These are phyloP conservation scores for Poecilia gillii DNA, from an alignment of 2,797 vertebrate genomes.

Conservation along the genomic window DNA sequence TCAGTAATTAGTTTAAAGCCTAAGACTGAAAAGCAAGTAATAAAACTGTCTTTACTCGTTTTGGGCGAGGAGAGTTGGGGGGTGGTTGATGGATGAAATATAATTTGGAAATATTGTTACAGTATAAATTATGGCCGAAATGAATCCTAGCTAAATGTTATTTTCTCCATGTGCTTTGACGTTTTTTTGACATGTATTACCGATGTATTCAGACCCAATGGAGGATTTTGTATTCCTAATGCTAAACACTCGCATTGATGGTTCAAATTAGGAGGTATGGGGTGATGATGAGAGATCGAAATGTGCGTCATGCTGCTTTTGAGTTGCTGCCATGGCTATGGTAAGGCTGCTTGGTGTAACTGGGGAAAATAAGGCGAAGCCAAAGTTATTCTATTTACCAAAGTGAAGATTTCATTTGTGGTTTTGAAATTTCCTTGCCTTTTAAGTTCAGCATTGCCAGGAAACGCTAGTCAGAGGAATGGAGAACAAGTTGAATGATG, in stretches of 20 bases:
- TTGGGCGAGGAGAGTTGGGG: neutral
- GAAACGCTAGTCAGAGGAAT: conserved; percentile 35
- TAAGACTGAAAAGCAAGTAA: conserved; percentile 21
- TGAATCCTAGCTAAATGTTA: conserved; percentile 26
- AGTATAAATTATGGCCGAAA: conserved; percentile 14
- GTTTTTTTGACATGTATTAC: conserved; percentile 16
- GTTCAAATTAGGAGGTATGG: conserved; percentile 34
- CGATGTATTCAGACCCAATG: conserved; percentile 26
- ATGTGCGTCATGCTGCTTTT: conserved; percentile 30
- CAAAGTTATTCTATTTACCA: conserved; percentile 50
- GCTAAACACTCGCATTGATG: conserved; percentile 24
- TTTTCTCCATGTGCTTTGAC: conserved; percentile 9
- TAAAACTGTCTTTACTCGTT: conserved; percentile 5
- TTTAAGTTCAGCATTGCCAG: conserved; percentile 10
- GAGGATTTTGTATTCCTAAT: conserved; percentile 20
- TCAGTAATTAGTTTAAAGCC: conserved; percentile 1
- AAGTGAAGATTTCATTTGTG: conserved; percentile 55
- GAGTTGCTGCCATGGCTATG: conserved; percentile 49
- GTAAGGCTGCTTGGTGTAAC: conserved; percentile 12
- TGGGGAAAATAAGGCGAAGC: conserved; percentile 17
- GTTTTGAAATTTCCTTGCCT: conserved; percentile 30
- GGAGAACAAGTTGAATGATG: conserved; percentile 9
- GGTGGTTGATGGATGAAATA: conserved; percentile 5
- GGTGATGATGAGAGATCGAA: conserved; percentile 14
- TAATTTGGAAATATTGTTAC: conserved; percentile 30